Evolutionary conservation across 2,888 invertebrate species (phyloP), one percentile per base, ranked within the genome.

Genomic region (Dicroscelio sp.): DNA sequence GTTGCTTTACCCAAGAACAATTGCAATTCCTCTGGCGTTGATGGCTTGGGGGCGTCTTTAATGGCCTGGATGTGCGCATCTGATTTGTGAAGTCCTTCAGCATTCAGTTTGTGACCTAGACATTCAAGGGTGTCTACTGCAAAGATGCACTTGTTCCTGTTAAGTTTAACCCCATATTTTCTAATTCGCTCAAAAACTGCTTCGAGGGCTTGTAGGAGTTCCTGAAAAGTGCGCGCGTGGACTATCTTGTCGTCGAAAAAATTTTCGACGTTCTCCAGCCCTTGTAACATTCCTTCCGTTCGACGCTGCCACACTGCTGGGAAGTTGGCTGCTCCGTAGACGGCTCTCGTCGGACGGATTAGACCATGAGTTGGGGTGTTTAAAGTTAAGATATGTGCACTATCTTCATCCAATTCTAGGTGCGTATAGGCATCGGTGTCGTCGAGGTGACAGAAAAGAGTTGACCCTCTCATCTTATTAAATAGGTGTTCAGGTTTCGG

Each of bases 161-260:
- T 86, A 14, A 90, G 86, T 25, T 71, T 76, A 23, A 83, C 55
- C 1, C 86, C 83, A 17, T 83, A 60, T 25, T 52, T 23, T 0
- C 43, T 3, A 12, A 83, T 71, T 0, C 43, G 83, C 17, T 83
- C 71, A 23, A 83, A 14, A 8, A 71, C 38, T 6, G 33, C 43
- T 48, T 60, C 63, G n/a, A 89, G 63, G 17, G 52, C 63, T 14
- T 35, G 14, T 14, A 91, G 5, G 6, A 91, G 73, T 10, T 88
- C 52, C 5, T 86, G 76, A 27, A 84, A 84, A 3, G 17, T 25
- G 10, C 87, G 35, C 1, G 86, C 89, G 33, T 31, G 75, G 0
- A 80, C 71, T 31, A 80, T 80, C 3, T 23, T 55, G 55, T 75
- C 75, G 33, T 75, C 75, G 23, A 75, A 75, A 75, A 75, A 88